These are phyloP conservation scores for Pocillopora grandis DNA, from an alignment of 92 coral and sea anemone genomes.

Conservation along the genomic window DNA sequence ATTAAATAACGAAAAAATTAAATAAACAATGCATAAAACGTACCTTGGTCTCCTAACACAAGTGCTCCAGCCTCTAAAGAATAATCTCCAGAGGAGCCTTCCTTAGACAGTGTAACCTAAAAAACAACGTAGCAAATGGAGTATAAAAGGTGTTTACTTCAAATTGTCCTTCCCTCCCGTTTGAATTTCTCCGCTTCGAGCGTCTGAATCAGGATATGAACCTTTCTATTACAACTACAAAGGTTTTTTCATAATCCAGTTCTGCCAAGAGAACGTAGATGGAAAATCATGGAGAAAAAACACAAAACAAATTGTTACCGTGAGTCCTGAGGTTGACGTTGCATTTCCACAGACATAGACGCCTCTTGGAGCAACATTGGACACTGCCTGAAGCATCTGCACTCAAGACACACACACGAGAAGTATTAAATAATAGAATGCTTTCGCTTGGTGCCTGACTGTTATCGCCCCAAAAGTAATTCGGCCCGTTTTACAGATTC, in stretches of 20 bases:
- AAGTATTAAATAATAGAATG: not conserved
- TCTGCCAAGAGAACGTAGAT: not conserved
- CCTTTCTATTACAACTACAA: too few relatives aligned
- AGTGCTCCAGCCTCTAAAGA: slow-evolving; percentile 98
- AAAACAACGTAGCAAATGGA: not conserved
- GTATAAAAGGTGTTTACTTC: too few relatives aligned
- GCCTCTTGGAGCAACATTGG: slow-evolving; percentile 96
- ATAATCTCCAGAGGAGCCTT: slow-evolving; percentile 92
- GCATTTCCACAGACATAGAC: slow-evolving; percentile 99
- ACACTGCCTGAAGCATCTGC: slow-evolving; percentile 96
- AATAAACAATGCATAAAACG: too few relatives aligned
- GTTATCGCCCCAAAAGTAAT: too few relatives aligned
- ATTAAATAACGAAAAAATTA: too few relatives aligned
- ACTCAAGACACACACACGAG: not conserved
- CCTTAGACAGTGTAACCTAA: slow-evolving; percentile 90
- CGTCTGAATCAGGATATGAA: too few relatives aligned
- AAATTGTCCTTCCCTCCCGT: too few relatives aligned
- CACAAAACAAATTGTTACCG: slow-evolving; percentile 50
- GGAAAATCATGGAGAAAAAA: not conserved
- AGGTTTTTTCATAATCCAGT: not conserved
- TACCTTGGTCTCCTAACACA: slow-evolving; percentile 95
- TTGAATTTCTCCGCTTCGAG: too few relatives aligned
- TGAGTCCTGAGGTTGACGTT: slow-evolving; percentile 94
- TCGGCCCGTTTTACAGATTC: too few relatives aligned
- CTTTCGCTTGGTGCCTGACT: not conserved